These are phyloP conservation scores for Isurus oxyrinchus DNA, from an alignment of 2,113 vertebrate species.

Conservation along the genomic window DNA sequence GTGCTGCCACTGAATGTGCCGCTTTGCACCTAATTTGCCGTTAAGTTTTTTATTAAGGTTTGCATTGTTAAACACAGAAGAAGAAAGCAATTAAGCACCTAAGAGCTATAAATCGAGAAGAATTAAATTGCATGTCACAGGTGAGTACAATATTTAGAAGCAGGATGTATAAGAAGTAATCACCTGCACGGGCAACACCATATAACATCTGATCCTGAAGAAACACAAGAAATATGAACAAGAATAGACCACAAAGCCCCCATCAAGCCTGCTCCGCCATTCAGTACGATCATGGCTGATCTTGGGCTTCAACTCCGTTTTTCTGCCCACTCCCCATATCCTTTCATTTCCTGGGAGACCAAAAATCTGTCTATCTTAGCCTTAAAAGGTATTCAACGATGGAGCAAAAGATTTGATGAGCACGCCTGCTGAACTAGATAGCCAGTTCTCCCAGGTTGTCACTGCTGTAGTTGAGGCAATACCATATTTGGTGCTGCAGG, in stretches of 20 bases:
- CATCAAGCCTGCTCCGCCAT: too few relatives aligned
- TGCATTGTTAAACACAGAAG: conserved; percentile 12
- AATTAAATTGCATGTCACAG: conserved; percentile 19
- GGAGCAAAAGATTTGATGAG: neutral
- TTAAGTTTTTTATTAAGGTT: conserved; percentile 35
- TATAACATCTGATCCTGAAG: neutral
- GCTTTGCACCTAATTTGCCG: conserved; percentile 15
- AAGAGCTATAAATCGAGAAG: conserved; percentile 28
- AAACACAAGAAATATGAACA: neutral
- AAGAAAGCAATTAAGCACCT: conserved; percentile 17
- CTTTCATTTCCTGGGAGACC: too few relatives aligned
- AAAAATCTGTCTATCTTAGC: too few relatives aligned
- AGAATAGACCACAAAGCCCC: too few relatives aligned
- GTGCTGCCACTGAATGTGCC: conserved; percentile 14
- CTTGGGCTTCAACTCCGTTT: too few relatives aligned
- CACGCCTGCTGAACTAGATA: neutral
- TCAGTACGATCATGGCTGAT: too few relatives aligned
- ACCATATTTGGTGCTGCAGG: neutral
- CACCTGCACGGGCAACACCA: neutral
- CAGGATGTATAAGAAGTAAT: neutral
- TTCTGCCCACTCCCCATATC: too few relatives aligned
- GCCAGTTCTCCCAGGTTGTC: neutral
- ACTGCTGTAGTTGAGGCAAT: neutral
- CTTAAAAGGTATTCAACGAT: too few relatives aligned
- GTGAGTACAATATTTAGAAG: conserved; percentile 26